phyloP scores from a whole-genome alignment of 2,797 vertebrate genomes.

The Squalus acanthias region DNA sequence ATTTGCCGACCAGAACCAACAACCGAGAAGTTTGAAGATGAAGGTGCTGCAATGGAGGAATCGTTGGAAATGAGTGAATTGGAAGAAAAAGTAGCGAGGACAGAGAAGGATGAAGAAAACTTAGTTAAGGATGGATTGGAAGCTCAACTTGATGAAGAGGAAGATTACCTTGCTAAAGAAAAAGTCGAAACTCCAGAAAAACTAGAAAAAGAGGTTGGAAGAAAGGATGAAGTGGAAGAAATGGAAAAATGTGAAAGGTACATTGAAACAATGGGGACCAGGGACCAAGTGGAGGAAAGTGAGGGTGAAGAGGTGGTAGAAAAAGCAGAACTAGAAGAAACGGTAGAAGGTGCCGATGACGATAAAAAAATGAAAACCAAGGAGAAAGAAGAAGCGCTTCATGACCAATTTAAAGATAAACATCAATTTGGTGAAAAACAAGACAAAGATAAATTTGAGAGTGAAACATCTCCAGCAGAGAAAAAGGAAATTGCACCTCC shows the following conservation, averaged over 20 bases:
- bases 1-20: conserved; percentile 45
- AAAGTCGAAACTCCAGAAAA: conserved; percentile 52
- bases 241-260: conserved; percentile 57
- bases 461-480: conserved; percentile 51
- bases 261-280: conserved; percentile 51
- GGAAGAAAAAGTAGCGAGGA: conserved; percentile 53
- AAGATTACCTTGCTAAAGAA: conserved; percentile 44
- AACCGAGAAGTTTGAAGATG: conserved; percentile 61
- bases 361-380: conserved; percentile 52
- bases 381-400: conserved; percentile 46
- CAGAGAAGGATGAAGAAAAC: conserved; percentile 49
- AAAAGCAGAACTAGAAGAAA: conserved; percentile 86
- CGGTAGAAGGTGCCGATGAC: conserved; percentile 68
- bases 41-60: conserved; percentile 53
- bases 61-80: conserved; percentile 42
- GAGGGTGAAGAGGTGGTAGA: conserved; percentile 76
- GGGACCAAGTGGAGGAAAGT: conserved; percentile 68
- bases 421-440: conserved; percentile 49
- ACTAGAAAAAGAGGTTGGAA: conserved; percentile 53
- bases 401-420: conserved; percentile 50
- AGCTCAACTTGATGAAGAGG: conserved; percentile 40
- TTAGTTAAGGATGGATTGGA: conserved; percentile 27
- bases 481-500: conserved; percentile 41
- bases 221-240: conserved; percentile 66
- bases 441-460: conserved; percentile 56